These are phyloP conservation scores for Schizopygopsis pylzovi DNA, from an alignment of 2,797 vertebrate genomes.

Conservation along the genomic window DNA sequence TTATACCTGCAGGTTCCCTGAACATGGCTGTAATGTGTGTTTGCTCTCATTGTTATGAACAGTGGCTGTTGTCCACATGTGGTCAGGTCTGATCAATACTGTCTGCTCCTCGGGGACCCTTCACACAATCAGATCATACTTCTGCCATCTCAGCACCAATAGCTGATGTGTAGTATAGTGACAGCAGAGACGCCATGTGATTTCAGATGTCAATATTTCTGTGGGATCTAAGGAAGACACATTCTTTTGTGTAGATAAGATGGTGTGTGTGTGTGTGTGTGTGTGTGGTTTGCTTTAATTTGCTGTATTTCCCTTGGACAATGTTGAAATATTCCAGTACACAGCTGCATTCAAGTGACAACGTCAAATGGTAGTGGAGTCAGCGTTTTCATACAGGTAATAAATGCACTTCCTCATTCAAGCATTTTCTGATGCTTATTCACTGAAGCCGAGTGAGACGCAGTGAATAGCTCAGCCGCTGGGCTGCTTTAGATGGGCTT, in stretches of 20 bases:
- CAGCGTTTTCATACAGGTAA: conserved; percentile 26
- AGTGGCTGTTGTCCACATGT: conserved; percentile 3
- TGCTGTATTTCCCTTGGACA: not conserved
- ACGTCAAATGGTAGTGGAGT: conserved; percentile 4
- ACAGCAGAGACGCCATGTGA: not conserved
- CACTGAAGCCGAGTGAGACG: not conserved
- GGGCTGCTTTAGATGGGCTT: not conserved
- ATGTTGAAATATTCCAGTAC: not conserved
- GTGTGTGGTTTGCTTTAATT: not conserved
- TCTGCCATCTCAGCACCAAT: not conserved
- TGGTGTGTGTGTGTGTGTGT: no score
- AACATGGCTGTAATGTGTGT: not conserved
- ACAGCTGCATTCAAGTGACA: not conserved
- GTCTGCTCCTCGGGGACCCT: conserved; percentile 3
- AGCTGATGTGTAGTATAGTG: not conserved
- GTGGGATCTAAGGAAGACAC: not conserved
- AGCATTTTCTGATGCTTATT: conserved; percentile 9
- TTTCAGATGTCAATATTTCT: conserved; percentile 7
- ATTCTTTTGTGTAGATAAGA: not conserved
- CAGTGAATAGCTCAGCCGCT: not conserved
- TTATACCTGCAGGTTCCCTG: not conserved
- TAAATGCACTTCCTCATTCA: conserved; percentile 16
- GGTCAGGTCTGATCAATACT: conserved; percentile 31
- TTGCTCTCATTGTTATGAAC: not conserved
- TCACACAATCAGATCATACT: conserved; percentile 16